Conservation (phyloP, 2,888 invertebrate genomes). For the Aproaerema taeniolella region DNA sequence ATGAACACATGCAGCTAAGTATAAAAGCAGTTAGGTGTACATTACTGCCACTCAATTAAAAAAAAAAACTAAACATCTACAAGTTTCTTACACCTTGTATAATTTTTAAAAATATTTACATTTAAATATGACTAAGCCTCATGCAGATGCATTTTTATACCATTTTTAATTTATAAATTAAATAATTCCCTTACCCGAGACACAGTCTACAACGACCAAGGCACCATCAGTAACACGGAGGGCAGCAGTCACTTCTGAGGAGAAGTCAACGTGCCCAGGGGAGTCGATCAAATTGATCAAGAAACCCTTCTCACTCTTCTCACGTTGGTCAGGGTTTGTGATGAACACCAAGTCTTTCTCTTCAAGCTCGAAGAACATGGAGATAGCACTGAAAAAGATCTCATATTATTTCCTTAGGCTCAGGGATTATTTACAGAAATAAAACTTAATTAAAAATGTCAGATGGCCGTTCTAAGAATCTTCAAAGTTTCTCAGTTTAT, state of each 20-base stretch:
- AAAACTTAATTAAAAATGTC: conserved; percentile 28
- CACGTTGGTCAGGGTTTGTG: conserved; percentile 92
- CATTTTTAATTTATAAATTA: not conserved
- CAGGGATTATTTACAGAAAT: not conserved
- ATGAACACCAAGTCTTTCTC: conserved; percentile 97
- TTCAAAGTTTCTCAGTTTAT: conserved; percentile 54
- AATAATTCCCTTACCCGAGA: conserved; percentile 86
- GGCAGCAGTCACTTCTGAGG: conserved; percentile 99
- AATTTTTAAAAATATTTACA: too few relatives aligned
- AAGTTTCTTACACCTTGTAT: too few relatives aligned
- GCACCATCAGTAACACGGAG: conserved; percentile 99
- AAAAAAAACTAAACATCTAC: too few relatives aligned
- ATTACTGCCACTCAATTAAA: too few relatives aligned
- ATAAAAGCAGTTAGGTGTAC: too few relatives aligned
- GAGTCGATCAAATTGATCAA: conserved; percentile 99
- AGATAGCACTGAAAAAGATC: conserved; percentile 89
- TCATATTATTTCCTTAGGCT: conserved; percentile 7
- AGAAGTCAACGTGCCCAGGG: conserved; percentile 99
- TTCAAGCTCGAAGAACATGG: conserved; percentile 98
- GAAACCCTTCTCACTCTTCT: conserved; percentile 95
- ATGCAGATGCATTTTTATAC: too few relatives aligned
- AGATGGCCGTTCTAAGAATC: conserved; percentile 79
- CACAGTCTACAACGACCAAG: conserved; percentile 99
- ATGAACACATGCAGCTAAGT: too few relatives aligned
- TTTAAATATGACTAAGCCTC: too few relatives aligned